Evolutionary conservation across 2,797 vertebrate species (phyloP).

Genomic region (Bradypodion ventrale): DNA sequence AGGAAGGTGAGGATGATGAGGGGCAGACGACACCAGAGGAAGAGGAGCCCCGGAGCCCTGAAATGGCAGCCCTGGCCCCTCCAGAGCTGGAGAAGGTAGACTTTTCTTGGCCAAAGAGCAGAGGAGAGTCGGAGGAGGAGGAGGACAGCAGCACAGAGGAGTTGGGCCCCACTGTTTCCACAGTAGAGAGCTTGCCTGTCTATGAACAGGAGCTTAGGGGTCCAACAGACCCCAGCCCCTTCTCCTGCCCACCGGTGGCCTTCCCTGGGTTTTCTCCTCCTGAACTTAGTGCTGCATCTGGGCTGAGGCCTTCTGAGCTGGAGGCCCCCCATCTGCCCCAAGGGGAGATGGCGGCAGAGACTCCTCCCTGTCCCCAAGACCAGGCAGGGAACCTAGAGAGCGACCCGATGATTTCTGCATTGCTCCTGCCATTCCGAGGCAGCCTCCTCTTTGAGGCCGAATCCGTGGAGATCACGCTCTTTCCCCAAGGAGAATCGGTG

Average conservation of each 20-base stretch:
- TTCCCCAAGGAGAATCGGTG: constrained; percentile 80
- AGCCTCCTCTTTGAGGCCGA: constrained; percentile 94
- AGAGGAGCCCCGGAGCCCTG: not conserved
- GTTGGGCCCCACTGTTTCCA: not conserved
- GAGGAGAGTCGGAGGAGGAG: not conserved
- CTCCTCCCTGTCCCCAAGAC: constrained; percentile 66
- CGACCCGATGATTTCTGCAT: constrained; percentile 89
- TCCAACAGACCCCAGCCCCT: not conserved
- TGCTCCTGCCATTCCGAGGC: constrained; percentile 88
- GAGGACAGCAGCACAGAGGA: not conserved
- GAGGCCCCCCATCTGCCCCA: constrained; percentile 65
- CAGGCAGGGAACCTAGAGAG: constrained; percentile 73
- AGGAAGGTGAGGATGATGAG: constrained; percentile 9
- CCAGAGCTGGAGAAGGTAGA: not conserved
- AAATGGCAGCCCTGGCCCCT: not conserved
- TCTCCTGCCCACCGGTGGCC: not conserved
- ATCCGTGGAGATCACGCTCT: constrained; percentile 90
- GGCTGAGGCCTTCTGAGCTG: constrained; percentile 75
- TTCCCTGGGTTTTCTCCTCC: not conserved
- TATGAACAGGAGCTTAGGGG: accelerated
- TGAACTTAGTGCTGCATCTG: constrained; percentile 29
- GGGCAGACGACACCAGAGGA: constrained; percentile 18
- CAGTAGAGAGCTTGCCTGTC: not conserved
- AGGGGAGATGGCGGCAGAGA: constrained; percentile 52
- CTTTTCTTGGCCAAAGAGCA: not conserved